Percentiles rank a stretch among this genome's conserved stretches.
Evolutionary conservation across 1,140 invertebrate species (phyloP).

Genomic region (Elymnias hypermnestra): DNA sequence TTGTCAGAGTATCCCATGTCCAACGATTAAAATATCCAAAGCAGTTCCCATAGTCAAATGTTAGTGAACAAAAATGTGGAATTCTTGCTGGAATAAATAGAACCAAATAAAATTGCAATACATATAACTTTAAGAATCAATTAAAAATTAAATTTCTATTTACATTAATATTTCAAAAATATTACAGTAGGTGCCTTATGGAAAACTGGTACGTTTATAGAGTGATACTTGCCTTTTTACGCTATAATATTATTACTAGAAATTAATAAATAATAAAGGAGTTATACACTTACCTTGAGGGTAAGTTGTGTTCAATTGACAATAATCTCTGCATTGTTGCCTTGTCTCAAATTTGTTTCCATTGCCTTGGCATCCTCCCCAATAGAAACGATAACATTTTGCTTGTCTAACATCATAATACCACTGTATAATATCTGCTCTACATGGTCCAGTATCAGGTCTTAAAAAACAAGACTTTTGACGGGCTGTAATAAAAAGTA

Average conservation of each 20-base stretch:
- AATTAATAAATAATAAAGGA: too few relatives aligned
- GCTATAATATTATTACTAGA: too few relatives aligned
- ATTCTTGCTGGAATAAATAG: conserved; percentile 33
- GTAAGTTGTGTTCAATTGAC: conserved; percentile 68
- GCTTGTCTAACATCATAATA: conserved; percentile 91
- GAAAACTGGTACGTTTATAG: too few relatives aligned
- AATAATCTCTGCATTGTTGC: conserved; percentile 87
- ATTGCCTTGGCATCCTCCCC: conserved; percentile 96
- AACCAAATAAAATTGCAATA: conserved; percentile 6
- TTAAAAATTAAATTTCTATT: too few relatives aligned
- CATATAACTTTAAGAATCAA: not conserved
- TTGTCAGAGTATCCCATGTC: conserved; percentile 37
- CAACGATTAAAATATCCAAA: conserved; percentile 54
- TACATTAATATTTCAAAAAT: too few relatives aligned
- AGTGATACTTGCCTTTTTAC: too few relatives aligned
- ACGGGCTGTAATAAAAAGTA: conserved; percentile 37
- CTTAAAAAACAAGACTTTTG: conserved; percentile 81
- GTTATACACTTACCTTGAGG: conserved; percentile 24
- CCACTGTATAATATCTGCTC: conserved; percentile 91
- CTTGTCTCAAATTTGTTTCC: conserved; percentile 89
- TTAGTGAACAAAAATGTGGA: conserved; percentile 42
- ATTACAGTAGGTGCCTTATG: too few relatives aligned
- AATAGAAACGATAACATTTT: conserved; percentile 94
- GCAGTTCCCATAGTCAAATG: conserved; percentile 54
- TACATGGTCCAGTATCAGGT: conserved; percentile 84